These are phyloP conservation scores for Diorhabda elongata DNA, from an alignment of 1,140 invertebrate genomes.

Conservation along the genomic window DNA sequence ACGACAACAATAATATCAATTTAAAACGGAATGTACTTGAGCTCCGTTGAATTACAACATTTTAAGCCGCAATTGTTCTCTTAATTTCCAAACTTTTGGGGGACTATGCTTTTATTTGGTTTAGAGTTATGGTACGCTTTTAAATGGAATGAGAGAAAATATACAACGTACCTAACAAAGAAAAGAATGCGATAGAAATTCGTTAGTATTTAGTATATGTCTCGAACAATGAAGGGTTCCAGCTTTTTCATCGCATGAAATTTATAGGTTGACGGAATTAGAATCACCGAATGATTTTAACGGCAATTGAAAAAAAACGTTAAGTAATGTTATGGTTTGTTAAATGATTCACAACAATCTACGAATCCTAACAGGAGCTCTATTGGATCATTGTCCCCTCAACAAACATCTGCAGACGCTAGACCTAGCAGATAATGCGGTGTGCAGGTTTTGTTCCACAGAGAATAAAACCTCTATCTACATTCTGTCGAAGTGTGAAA, in stretches of 20 bases:
- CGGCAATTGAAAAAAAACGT: too few relatives aligned
- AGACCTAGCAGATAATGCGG: too few relatives aligned
- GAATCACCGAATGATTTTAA: too few relatives aligned
- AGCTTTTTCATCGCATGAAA: neutral
- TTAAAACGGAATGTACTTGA: conserved; percentile 2
- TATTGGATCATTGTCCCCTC: too few relatives aligned
- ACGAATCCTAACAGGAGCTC: too few relatives aligned
- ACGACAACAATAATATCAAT: conserved; percentile 2
- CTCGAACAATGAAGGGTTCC: neutral
- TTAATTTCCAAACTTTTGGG: conserved; percentile 2
- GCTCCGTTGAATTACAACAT: neutral
- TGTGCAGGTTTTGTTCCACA: too few relatives aligned
- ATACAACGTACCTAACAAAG: neutral
- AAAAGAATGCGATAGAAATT: neutral
- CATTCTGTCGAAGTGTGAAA: too few relatives aligned
- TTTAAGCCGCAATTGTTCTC: neutral
- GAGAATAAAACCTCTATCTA: too few relatives aligned
- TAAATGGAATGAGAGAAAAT: neutral
- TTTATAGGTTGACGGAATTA: neutral
- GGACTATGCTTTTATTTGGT: neutral
- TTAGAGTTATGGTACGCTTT: conserved; percentile 2
- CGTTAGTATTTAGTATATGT: neutral
- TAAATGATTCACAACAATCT: too few relatives aligned
- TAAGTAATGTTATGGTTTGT: too few relatives aligned
- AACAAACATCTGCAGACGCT: too few relatives aligned